phyloP scores from a whole-genome alignment of 2,888 invertebrate species.

The Girardia tigrina region DNA sequence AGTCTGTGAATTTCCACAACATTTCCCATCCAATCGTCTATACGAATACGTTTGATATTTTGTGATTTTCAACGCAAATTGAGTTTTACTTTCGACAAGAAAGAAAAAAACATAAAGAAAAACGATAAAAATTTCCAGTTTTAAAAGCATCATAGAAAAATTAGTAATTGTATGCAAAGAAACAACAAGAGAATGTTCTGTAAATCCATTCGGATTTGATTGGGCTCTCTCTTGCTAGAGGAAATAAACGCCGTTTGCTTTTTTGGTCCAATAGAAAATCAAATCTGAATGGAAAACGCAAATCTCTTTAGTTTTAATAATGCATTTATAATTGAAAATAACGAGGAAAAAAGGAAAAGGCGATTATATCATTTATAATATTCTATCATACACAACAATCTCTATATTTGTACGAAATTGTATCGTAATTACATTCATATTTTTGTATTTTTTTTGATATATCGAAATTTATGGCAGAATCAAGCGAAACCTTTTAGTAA shows the following conservation, averaged over 20 bases:
- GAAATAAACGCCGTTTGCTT: background rate
- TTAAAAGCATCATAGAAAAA: background rate
- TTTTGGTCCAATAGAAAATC: background rate
- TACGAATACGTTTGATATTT: background rate
- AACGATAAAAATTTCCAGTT: background rate
- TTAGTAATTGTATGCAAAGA: background rate
- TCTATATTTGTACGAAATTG: too few species aligned
- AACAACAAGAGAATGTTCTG: too few species aligned
- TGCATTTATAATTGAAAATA: too few species aligned
- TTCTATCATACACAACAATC: too few species aligned
- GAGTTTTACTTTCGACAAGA: background rate
- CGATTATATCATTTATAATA: too few species aligned
- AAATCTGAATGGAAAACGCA: background rate
- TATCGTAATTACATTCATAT: too few species aligned
- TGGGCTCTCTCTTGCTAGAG: background rate
- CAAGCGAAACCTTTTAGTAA: too few species aligned
- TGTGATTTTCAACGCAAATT: constrained; percentile 18
- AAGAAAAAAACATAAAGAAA: background rate
- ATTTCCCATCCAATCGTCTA: constrained; percentile 1
- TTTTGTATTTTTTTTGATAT: too few species aligned
- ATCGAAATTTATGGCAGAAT: too few species aligned
- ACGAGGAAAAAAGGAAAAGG: too few species aligned
- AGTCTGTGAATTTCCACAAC: background rate
- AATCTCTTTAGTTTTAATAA: background rate
- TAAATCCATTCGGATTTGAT: too few species aligned